phyloP scores from a whole-genome alignment of 64 coral and sea anemone species.

The Stichodactyla helianthus region DNA sequence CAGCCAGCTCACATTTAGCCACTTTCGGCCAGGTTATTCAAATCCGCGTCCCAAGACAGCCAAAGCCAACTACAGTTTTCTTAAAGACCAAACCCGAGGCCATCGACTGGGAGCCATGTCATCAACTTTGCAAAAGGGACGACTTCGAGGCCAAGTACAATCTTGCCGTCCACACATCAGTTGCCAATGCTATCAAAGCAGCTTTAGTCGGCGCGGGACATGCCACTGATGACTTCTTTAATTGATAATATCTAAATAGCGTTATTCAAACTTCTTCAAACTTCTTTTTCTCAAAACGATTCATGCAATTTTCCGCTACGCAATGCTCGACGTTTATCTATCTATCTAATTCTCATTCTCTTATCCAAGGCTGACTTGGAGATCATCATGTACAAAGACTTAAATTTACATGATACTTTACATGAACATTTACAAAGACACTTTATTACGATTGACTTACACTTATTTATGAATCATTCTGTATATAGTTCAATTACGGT shows the following conservation, averaged over 20 bases:
- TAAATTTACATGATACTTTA: not conserved
- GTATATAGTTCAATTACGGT: not conserved
- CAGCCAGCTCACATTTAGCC: not conserved
- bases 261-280: not conserved
- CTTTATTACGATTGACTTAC: not conserved
- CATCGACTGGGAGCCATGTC: not conserved
- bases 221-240: not conserved
- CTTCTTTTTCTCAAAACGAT: not conserved
- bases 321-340: not conserved
- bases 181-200: not conserved
- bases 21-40: not conserved
- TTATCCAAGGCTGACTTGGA: not conserved
- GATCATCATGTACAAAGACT: no score
- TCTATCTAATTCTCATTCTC: not conserved
- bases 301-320: not conserved
- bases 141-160: not conserved
- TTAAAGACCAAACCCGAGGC: not conserved
- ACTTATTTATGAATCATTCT: not conserved
- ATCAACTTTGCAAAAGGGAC: not conserved
- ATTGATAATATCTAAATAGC: not conserved
- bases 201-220: not conserved
- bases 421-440: not conserved
- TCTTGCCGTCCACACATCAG: not conserved
- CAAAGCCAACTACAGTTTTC: conserved; percentile 5
- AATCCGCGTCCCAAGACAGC: not conserved